Percentiles rank a stretch among this genome's conserved stretches.
Conservation (phyloP, 30 jellyfish, hydroid and myxozoan species). For the Phacellophora camtschatica region DNA sequence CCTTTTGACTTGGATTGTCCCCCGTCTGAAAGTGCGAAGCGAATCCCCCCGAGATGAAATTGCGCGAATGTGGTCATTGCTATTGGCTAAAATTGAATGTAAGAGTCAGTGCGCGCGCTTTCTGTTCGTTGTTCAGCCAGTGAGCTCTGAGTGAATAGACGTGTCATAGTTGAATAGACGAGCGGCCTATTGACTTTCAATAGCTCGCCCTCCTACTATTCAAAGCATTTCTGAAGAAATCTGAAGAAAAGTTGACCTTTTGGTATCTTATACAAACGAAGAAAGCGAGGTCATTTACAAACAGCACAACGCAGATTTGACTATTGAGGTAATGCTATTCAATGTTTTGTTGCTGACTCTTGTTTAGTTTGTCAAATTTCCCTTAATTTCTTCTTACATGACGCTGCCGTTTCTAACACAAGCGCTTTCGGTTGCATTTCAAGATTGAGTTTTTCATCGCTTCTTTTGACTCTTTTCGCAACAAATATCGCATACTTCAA, state of each 20-base stretch:
- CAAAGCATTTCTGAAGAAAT: conserved; percentile 70
- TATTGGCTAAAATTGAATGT: conserved; percentile 75
- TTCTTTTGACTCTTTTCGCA: too few relatives aligned
- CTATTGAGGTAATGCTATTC: conserved; percentile 42
- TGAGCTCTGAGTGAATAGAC: conserved; percentile 67
- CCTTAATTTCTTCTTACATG: not conserved
- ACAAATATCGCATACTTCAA: too few relatives aligned
- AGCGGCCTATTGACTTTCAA: conserved; percentile 69
- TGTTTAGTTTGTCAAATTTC: conserved; percentile 28
- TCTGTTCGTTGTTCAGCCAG: conserved; percentile 77
- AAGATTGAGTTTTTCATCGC: too few relatives aligned
- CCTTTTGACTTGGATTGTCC: conserved; percentile 8
- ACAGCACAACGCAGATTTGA: conserved; percentile 46
- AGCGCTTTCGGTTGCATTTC: too few relatives aligned
- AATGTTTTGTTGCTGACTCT: conserved; percentile 46
- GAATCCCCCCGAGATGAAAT: conserved; percentile 66
- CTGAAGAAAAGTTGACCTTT: conserved; percentile 85
- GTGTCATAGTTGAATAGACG: conserved; percentile 68
- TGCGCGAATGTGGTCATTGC: conserved; percentile 28
- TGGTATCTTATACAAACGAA: conserved; percentile 77
- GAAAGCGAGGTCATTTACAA: conserved; percentile 61
- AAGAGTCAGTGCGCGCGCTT: conserved; percentile 87
- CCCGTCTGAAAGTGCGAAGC: conserved; percentile 48
- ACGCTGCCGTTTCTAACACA: not conserved
- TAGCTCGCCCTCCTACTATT: conserved; percentile 82